A percentile compares a stretch with the other conserved stretches of the same genome.
phyloP scores from a whole-genome alignment of 2,113 vertebrate genomes.

The Carlito syrichta region DNA sequence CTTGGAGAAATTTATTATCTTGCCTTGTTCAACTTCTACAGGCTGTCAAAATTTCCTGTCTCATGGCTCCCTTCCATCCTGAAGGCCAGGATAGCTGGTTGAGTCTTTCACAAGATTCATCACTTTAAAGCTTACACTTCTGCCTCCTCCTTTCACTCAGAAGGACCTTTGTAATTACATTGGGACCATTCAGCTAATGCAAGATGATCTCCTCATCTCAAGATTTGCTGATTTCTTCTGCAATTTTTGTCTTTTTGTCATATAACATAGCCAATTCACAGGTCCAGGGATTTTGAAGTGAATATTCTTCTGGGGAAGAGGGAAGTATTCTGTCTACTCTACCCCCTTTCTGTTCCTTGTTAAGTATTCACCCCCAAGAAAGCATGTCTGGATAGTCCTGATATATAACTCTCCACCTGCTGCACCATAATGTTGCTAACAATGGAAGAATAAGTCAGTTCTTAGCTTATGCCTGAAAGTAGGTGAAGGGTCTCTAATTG shows the following conservation, averaged over 20 bases:
- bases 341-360: too few species aligned
- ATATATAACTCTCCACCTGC: accelerated
- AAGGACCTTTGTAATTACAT: accelerated
- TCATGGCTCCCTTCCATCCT: neutral
- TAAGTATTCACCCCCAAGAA: accelerated
- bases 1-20: accelerated
- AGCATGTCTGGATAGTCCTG: too few species aligned
- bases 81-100: accelerated
- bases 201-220: too few species aligned
- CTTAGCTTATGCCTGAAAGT: neutral
- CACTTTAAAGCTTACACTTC: neutral
- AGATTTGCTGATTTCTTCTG: neutral
- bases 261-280: neutral
- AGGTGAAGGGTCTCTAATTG: neutral
- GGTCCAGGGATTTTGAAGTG: neutral
- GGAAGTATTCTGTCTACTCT: neutral
- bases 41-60: too few species aligned
- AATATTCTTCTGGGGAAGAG: neutral
- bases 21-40: neutral
- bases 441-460: neutral
- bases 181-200: accelerated
- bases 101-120: accelerated
- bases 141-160: accelerated
- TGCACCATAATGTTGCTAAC: neutral
- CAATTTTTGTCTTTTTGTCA: neutral